A percentile compares a stretch with the other conserved stretches of the same genome.
Evolutionary conservation across 2,888 invertebrate genomes (phyloP).

Genomic region (Boloria euphrosyne): DNA sequence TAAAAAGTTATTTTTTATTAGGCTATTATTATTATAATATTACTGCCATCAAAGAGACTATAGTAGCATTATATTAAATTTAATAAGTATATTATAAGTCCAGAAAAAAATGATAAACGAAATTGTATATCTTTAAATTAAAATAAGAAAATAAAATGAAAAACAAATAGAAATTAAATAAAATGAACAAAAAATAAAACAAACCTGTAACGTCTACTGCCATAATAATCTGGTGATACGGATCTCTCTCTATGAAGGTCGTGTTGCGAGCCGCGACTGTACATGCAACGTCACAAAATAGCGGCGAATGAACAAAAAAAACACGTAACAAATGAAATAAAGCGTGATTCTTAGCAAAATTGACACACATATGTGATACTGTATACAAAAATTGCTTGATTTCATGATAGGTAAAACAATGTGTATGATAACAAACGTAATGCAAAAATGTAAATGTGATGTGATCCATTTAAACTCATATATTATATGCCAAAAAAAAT

Average conservation of each 20-base stretch:
- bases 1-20: conserved; percentile 3
- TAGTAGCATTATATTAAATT: background rate
- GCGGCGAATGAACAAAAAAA: conserved; percentile 51
- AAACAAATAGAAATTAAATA: conserved; percentile 21
- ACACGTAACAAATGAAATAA: conserved; percentile 50
- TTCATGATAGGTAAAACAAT: conserved; percentile 4
- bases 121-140: background rate
- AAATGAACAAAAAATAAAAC: conserved; percentile 52
- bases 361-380: conserved; percentile 7
- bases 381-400: conserved; percentile 1
- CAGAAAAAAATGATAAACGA: conserved; percentile 28
- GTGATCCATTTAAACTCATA: background rate
- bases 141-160: conserved; percentile 2
- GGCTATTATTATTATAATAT: background rate
- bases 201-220: conserved; percentile 90
- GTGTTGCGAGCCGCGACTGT: conserved; percentile 89
- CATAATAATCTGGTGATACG: conserved; percentile 87
- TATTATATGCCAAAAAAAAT: conserved; percentile 6
- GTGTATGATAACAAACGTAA: conserved; percentile 2
- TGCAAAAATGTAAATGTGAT: background rate
- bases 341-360: conserved; percentile 12
- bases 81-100: conserved; percentile 20
- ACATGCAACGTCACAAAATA: conserved; percentile 75
- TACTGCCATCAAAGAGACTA: background rate
- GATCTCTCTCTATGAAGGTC: conserved; percentile 86